Conservation (phyloP, 2,113 vertebrate species). For the Cavia porcellus region DNA sequence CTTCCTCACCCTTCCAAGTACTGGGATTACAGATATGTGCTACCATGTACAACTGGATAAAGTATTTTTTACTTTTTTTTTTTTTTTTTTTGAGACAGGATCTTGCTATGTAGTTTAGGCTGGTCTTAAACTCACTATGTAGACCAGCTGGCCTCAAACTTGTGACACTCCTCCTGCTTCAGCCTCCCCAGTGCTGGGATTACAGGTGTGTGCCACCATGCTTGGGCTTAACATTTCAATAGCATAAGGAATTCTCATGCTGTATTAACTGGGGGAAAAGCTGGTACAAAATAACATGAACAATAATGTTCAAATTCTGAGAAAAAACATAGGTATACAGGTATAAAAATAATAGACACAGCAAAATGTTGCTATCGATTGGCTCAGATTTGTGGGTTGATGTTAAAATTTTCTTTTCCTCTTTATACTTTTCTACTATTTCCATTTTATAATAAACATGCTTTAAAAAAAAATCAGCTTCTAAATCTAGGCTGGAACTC, state of each 20-base stretch:
- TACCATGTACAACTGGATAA: background rate
- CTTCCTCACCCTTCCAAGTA: background rate
- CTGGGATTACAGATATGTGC: background rate
- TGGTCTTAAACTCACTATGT: background rate
- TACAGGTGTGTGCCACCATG: background rate
- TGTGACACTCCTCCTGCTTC: background rate
- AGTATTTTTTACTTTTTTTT: background rate
- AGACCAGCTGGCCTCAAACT: background rate
- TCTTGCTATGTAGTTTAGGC: background rate
- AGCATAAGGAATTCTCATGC: background rate
- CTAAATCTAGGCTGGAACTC: background rate
- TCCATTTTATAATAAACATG: background rate
- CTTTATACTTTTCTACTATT: background rate
- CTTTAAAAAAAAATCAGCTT: background rate
- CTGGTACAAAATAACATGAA: background rate
- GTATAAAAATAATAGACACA: slow-evolving; percentile 5
- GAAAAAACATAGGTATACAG: background rate
- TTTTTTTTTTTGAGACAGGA: background rate
- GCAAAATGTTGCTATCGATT: slow-evolving; percentile 9
- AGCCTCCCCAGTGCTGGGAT: background rate
- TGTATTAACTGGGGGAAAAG: background rate
- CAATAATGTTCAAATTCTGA: background rate
- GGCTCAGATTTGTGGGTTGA: background rate
- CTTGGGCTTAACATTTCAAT: background rate
- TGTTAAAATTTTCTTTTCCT: slow-evolving; percentile 25